phyloP scores from a whole-genome alignment of 1,140 invertebrate genomes.

The Micrasema minimum region DNA sequence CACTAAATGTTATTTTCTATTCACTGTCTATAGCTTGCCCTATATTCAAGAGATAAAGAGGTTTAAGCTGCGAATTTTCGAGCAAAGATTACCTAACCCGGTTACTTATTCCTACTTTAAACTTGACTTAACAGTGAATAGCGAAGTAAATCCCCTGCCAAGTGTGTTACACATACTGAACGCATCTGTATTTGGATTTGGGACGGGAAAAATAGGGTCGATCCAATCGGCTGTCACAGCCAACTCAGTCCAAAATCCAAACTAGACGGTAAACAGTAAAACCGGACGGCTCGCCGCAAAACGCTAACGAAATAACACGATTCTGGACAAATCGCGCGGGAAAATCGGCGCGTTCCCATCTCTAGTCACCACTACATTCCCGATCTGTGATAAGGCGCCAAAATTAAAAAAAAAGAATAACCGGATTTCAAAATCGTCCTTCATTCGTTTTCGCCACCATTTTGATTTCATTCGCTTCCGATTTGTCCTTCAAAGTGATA shows the following conservation, averaged over 20 bases:
- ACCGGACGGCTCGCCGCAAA: constrained; percentile 13
- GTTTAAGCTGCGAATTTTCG: no score
- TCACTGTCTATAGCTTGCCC: no score
- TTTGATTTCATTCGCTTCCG: no score
- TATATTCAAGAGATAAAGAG: no score
- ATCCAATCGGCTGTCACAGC: constrained; percentile 47
- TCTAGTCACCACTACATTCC: constrained; percentile 8
- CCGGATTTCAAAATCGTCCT: no score
- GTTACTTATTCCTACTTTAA: no score
- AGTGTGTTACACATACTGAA: constrained; percentile 50
- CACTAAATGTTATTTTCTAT: no score
- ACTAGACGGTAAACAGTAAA: constrained; percentile 34
- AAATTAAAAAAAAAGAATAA: no score
- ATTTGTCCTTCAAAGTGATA: no score
- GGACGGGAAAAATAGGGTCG: constrained; percentile 52
- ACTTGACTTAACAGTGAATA: no score
- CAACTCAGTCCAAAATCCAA: constrained; percentile 41
- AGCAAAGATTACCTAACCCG: no score
- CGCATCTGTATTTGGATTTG: constrained; percentile 52
- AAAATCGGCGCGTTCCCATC: constrained; percentile 21
- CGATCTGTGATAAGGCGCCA: neutral
- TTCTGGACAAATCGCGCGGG: neutral
- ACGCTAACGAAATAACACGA: constrained; percentile 21
- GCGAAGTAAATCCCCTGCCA: constrained; percentile 46
- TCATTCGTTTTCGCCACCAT: no score